A percentile compares a stretch with the other conserved stretches of the same genome.
Evolutionary conservation across 2,113 vertebrate genomes (phyloP).

Genomic region (Callorhinus ursinus): DNA sequence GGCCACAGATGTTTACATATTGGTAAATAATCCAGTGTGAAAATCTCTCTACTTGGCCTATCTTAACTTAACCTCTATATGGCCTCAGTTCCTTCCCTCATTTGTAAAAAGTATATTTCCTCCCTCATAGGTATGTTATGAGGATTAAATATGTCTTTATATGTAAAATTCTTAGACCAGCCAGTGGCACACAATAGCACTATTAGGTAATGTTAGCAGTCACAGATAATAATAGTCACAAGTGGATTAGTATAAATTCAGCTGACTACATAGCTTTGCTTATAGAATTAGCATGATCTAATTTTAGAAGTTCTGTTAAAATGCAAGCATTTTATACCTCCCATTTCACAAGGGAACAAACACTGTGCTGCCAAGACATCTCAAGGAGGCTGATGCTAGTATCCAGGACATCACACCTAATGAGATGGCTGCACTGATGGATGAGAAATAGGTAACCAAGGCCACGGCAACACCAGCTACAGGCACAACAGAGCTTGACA

Average conservation of each 20-base stretch:
- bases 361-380: accelerated
- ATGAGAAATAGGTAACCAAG: too few species aligned
- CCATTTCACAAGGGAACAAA: neutral
- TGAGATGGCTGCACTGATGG: neutral
- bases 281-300: neutral
- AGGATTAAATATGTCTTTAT: neutral
- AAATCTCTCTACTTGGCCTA: neutral
- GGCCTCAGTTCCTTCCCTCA: neutral
- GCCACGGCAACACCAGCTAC: neutral
- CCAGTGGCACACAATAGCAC: neutral
- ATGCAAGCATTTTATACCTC: neutral
- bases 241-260: neutral
- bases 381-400: neutral
- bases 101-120: neutral
- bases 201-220: neutral
- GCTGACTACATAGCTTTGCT: neutral
- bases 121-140: neutral
- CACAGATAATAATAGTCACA: neutral
- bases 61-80: neutral
- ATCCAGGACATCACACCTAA: neutral
- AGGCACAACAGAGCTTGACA: neutral
- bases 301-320: neutral
- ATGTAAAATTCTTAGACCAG: neutral
- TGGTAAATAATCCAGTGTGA: neutral
- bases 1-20: neutral